phyloP scores from a whole-genome alignment of 2,113 vertebrate species.

The Talpa occidentalis region DNA sequence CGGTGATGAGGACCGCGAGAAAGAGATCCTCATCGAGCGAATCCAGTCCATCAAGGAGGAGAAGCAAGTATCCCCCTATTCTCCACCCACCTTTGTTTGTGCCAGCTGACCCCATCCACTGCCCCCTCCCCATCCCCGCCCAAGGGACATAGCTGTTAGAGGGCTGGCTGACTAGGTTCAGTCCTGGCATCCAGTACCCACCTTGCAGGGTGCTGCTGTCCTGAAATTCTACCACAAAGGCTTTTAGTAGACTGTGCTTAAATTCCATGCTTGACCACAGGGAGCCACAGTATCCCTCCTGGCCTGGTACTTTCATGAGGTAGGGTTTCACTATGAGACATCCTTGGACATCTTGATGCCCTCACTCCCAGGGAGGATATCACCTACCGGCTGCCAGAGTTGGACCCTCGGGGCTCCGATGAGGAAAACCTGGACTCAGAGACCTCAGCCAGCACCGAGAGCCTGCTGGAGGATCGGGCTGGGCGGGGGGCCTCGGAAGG shows the following conservation, averaged over 20 bases:
- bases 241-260: neutral
- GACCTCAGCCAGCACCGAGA: slow-evolving; percentile 95
- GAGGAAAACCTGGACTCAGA: slow-evolving; percentile 97
- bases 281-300: neutral
- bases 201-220: neutral
- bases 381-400: slow-evolving; percentile 94
- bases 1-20: slow-evolving; percentile 89
- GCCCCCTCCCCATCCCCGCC: neutral
- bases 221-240: neutral
- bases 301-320: neutral
- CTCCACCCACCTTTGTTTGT: rapidly evolving
- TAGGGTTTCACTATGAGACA: neutral
- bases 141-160: neutral
- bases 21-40: slow-evolving; percentile 92
- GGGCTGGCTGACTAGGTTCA: neutral
- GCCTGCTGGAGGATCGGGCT: slow-evolving; percentile 92
- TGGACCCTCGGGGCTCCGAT: slow-evolving; percentile 96
- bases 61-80: slow-evolving; percentile 88
- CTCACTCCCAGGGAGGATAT: slow-evolving; percentile 92
- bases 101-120: neutral
- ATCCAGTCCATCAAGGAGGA: slow-evolving; percentile 98
- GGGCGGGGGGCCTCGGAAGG: slow-evolving; percentile 90
- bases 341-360: neutral
- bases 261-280: neutral
- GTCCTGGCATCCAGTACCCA: rapidly evolving